phyloP scores from a whole-genome alignment of 1,140 invertebrate species.

The Conus betulinus region DNA sequence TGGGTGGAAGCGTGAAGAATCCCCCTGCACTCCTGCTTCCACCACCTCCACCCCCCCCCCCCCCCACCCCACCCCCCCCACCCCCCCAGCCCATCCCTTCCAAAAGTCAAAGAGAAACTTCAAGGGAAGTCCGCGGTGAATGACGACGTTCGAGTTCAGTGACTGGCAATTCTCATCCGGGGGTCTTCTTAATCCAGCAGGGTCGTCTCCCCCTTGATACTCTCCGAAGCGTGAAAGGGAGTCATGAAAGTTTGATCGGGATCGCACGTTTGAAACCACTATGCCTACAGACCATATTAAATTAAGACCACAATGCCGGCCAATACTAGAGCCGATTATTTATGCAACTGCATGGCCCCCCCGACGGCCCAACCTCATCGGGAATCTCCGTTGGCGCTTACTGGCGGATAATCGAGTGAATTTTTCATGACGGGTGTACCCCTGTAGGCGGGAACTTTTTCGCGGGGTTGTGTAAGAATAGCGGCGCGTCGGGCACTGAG shows the following conservation, averaged over 20 bases:
- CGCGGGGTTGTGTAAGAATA: not conserved
- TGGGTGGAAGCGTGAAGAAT: too few species aligned
- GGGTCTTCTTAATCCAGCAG: too few species aligned
- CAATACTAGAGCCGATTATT: not conserved
- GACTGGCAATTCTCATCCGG: not conserved
- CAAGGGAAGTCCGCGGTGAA: not conserved
- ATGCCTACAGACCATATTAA: not conserved
- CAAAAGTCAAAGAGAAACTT: too few species aligned
- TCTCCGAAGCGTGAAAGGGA: not conserved
- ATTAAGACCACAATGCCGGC: not conserved
- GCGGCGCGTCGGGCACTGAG: not conserved
- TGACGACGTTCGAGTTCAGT: not conserved
- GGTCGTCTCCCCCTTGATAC: too few species aligned
- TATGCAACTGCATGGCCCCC: not conserved
- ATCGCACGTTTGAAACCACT: constrained; percentile 6
- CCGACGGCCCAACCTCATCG: not conserved
- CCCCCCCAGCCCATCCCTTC: too few species aligned
- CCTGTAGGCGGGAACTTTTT: not conserved
- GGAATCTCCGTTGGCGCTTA: not conserved
- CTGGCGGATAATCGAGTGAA: not conserved
- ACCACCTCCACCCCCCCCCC: too few species aligned
- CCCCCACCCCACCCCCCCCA: too few species aligned
- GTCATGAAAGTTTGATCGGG: not conserved
- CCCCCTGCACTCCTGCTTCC: too few species aligned
- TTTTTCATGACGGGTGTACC: not conserved